Conservation (phyloP, 2,797 vertebrate species). For the Epinephelus coioides region DNA sequence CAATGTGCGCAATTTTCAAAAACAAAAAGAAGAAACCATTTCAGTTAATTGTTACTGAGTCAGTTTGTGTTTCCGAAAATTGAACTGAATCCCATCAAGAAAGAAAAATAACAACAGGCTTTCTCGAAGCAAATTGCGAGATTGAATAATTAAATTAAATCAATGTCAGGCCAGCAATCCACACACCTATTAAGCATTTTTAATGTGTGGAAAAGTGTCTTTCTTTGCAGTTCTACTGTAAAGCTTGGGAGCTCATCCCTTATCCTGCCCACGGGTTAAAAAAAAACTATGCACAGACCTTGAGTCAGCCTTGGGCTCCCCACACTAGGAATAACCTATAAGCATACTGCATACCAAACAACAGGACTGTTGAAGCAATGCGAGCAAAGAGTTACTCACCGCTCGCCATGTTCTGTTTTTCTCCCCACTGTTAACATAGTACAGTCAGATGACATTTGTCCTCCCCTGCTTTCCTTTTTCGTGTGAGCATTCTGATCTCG, state of each 20-base stretch:
- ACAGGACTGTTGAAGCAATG: conserved; percentile 12
- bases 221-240: conserved; percentile 18
- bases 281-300: conserved; percentile 32
- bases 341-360: conserved; percentile 28
- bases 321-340: conserved; percentile 24
- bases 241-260: conserved; percentile 27
- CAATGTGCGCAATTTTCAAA: background rate
- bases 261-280: conserved; percentile 48
- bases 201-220: conserved; percentile 23
- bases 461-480: conserved; percentile 7
- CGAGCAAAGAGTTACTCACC: conserved; percentile 1
- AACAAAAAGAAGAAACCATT: background rate
- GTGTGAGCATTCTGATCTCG: background rate
- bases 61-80: conserved; percentile 7
- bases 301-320: conserved; percentile 37
- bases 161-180: conserved; percentile 11
- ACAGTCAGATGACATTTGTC: conserved; percentile 20
- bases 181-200: conserved; percentile 31
- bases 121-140: conserved; percentile 16
- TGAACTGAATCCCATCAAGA: background rate
- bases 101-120: conserved; percentile 1
- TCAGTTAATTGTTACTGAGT: background rate
- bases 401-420: background rate
- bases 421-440: background rate
- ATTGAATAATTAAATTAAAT: conserved; percentile 30